Conservation (phyloP, 64 coral and sea anemone species). For the Anthopleura sola region DNA sequence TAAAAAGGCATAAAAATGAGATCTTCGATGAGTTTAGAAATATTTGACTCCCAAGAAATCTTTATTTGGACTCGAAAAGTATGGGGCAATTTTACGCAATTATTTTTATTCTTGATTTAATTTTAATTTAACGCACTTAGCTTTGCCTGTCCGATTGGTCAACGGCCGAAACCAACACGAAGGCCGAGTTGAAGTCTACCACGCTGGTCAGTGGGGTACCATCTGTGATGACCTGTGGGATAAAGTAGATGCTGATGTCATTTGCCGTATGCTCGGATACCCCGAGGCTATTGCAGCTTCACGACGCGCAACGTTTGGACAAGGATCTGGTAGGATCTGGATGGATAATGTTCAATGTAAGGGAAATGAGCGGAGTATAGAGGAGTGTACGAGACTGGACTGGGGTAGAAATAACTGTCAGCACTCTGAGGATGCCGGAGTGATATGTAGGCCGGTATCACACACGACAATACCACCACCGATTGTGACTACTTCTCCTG, state of each 20-base stretch:
- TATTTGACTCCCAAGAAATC: no score
- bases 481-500: neutral
- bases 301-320: neutral
- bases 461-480: neutral
- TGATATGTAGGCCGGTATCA: neutral
- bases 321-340: neutral
- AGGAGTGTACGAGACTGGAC: neutral
- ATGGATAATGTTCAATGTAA: constrained; percentile 13
- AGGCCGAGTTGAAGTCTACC: neutral
- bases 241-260: neutral
- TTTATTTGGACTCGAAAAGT: no score
- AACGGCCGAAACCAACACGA: neutral
- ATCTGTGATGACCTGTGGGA: neutral
- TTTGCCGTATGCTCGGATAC: constrained; percentile 20
- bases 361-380: neutral
- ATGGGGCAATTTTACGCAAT: no score
- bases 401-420: constrained; percentile 4
- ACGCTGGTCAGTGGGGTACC: neutral
- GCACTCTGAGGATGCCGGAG: constrained; percentile 3
- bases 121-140: neutral
- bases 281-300: neutral
- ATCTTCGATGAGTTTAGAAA: no score
- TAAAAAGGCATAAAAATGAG: no score
- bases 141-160: neutral
- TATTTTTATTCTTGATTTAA: neutral